These are phyloP conservation scores for Kuschelorhynchus macadamiae DNA, from an alignment of 2,888 invertebrate genomes.

Conservation along the genomic window DNA sequence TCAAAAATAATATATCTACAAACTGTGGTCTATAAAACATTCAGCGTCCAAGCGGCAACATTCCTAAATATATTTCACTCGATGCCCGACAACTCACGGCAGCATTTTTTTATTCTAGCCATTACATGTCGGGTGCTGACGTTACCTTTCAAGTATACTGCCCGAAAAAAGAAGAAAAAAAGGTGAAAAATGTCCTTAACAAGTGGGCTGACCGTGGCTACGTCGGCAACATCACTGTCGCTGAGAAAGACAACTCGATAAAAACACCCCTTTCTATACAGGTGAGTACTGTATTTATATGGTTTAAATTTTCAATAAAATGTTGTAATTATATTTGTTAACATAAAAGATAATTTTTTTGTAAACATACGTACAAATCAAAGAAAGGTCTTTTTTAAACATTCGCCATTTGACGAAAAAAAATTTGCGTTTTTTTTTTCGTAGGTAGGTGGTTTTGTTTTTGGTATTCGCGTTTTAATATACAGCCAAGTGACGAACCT, in stretches of 20 bases:
- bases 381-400: too few species aligned
- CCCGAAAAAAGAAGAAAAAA: slow-evolving; percentile 71
- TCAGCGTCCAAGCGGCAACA: not conserved
- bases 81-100: not conserved
- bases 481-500: too few species aligned
- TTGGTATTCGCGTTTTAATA: too few species aligned
- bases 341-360: too few species aligned
- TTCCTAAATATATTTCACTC: slow-evolving; percentile 14
- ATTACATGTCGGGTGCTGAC: slow-evolving; percentile 68
- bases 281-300: slow-evolving; percentile 69
- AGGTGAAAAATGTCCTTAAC: slow-evolving; percentile 67
- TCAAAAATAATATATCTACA: too few species aligned
- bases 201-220: slow-evolving; percentile 57
- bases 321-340: too few species aligned
- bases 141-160: slow-evolving; percentile 72
- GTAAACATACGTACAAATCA: too few species aligned
- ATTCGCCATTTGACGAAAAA: too few species aligned
- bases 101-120: slow-evolving; percentile 56
- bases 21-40: too few species aligned
- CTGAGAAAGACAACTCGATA: slow-evolving; percentile 75
- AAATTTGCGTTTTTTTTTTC: too few species aligned
- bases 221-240: slow-evolving; percentile 64
- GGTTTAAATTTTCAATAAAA: not conserved
- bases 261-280: slow-evolving; percentile 80
- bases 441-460: too few species aligned